A percentile compares a stretch with the other conserved stretches of the same genome.
phyloP scores from a whole-genome alignment of 1,140 invertebrate species.

The Bombus soroeensis region DNA sequence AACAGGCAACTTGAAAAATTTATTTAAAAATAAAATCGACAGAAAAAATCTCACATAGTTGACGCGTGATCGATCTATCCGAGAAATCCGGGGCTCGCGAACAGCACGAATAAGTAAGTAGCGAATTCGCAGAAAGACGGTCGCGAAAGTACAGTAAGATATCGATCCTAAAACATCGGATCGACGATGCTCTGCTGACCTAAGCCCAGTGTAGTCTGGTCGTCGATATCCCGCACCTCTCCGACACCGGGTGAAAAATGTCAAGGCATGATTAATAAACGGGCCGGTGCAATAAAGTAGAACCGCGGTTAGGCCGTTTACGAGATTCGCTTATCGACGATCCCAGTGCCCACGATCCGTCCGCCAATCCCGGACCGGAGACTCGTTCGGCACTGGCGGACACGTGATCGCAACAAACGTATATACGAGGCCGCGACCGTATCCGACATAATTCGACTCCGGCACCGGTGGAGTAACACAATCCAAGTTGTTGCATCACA shows the following conservation, averaged over 20 bases:
- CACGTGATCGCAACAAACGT: conserved; percentile 64
- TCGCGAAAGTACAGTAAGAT: conserved; percentile 11
- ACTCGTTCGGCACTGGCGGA: conserved; percentile 6
- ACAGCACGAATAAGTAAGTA: no score
- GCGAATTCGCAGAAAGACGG: neutral
- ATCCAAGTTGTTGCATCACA: conserved; percentile 77
- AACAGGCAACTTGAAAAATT: neutral
- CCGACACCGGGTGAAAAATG: conserved; percentile 38
- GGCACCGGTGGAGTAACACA: conserved; percentile 71
- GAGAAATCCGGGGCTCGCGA: no score
- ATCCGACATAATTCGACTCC: conserved; percentile 74
- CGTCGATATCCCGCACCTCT: conserved; percentile 26
- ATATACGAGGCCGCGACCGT: conserved; percentile 57
- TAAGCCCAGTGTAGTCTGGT: neutral
- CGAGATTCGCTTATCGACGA: conserved; percentile 61
- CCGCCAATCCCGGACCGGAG: conserved; percentile 30
- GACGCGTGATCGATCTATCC: neutral
- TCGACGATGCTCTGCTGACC: conserved; percentile 22
- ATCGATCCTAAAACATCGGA: conserved; percentile 8
- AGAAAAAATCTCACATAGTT: neutral
- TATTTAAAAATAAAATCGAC: neutral
- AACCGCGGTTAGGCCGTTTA: conserved; percentile 49
- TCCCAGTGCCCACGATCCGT: conserved; percentile 53
- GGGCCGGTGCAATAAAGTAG: conserved; percentile 41
- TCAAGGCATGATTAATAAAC: conserved; percentile 62